A percentile compares a stretch with the other conserved stretches of the same genome.
These are phyloP conservation scores for Heterotilapia buettikoferi DNA, from an alignment of 2,113 vertebrate species.

Conservation along the genomic window DNA sequence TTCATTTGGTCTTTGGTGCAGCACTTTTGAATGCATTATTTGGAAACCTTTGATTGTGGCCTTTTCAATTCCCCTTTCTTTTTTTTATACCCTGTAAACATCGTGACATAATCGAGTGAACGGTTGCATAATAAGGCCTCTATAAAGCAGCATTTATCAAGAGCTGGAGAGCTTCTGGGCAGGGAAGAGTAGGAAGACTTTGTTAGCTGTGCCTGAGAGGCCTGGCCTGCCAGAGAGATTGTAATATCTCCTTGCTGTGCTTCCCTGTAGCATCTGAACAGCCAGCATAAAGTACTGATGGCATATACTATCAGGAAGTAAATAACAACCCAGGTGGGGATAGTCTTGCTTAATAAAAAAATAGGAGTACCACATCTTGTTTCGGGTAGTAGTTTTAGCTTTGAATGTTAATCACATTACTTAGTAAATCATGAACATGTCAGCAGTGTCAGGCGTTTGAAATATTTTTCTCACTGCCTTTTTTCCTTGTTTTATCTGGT, in stretches of 20 bases:
- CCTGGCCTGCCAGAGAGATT: constrained; percentile 10
- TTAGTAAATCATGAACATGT: background rate
- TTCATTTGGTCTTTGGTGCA: constrained; percentile 13
- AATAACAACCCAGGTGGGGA: background rate
- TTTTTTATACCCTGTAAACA: constrained; percentile 11
- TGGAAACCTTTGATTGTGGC: constrained; percentile 20
- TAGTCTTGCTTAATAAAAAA: background rate
- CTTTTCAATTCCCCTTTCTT: background rate
- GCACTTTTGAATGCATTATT: constrained; percentile 8
- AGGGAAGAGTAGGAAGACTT: constrained; percentile 19
- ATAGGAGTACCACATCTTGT: background rate
- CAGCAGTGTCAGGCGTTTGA: background rate
- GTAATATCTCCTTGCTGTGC: background rate
- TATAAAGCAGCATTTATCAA: constrained; percentile 28
- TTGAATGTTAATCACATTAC: background rate
- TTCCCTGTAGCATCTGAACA: background rate
- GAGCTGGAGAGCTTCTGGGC: constrained; percentile 15
- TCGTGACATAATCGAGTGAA: constrained; percentile 37
- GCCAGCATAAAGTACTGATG: background rate
- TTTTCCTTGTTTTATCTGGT: background rate
- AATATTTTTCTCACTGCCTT: background rate
- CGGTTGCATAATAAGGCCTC: constrained; percentile 32
- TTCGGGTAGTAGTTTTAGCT: background rate
- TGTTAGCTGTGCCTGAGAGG: constrained; percentile 17
- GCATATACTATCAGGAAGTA: background rate